A percentile compares a stretch with the other conserved stretches of the same genome.
phyloP scores from a whole-genome alignment of 2,113 vertebrate species.

The Bungarus multicinctus region DNA sequence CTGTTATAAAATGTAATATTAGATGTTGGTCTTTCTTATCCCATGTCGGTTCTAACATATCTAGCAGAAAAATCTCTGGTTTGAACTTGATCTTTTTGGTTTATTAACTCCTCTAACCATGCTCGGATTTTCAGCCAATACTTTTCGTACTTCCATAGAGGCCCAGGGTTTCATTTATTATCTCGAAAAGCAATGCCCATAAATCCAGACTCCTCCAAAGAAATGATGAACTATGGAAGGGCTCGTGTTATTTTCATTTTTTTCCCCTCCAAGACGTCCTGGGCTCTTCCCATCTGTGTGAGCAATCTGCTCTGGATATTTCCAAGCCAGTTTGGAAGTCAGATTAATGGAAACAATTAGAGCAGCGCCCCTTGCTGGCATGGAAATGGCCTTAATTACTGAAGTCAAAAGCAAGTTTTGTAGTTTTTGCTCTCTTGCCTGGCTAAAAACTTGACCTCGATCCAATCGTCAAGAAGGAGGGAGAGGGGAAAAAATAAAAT shows the following conservation, averaged over 20 bases:
- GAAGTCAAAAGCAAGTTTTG: conserved; percentile 75
- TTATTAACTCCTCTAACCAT: too few species aligned
- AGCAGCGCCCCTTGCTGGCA: conserved; percentile 77
- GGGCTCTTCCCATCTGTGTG: conserved; percentile 67
- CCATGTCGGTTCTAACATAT: too few species aligned
- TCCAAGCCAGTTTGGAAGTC: conserved; percentile 76
- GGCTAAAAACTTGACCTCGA: conserved; percentile 78
- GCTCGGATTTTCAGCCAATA: too few species aligned
- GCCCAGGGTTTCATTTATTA: too few species aligned
- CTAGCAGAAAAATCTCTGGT: too few species aligned
- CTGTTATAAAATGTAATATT: too few species aligned
- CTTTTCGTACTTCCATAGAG: too few species aligned
- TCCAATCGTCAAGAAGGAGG: conserved; percentile 74
- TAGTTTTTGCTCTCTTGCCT: conserved; percentile 80
- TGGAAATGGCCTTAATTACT: conserved; percentile 79
- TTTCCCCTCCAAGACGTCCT: conserved; percentile 43
- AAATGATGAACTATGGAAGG: conserved; percentile 56
- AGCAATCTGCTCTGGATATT: conserved; percentile 76
- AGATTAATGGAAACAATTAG: conserved; percentile 81
- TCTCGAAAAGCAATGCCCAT: conserved; percentile 33
- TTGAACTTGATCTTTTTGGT: too few species aligned
- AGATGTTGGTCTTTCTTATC: too few species aligned
- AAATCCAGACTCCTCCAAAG: conserved; percentile 64
- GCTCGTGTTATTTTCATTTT: conserved; percentile 41
- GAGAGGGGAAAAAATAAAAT: conserved; percentile 54